Evolutionary conservation across 2,888 invertebrate species (phyloP), one percentile per base, ranked within the genome.

Genomic region (Lasius fuliginosus): DNA sequence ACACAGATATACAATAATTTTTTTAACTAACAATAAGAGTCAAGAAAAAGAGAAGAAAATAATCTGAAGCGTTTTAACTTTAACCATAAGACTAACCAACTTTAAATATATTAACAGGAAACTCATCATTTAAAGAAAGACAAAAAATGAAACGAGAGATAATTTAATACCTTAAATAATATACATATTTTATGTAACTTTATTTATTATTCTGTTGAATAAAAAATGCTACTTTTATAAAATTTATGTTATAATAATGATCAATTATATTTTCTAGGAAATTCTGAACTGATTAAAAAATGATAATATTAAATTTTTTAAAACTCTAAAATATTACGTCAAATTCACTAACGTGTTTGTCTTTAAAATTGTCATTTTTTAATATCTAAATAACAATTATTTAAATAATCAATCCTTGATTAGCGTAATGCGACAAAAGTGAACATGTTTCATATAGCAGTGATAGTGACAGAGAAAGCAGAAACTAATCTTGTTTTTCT

Each of bases 401-500:
- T 49, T 46, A 58, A 60, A 42, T 42, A 67, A 27, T 46, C 18
- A 46, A 46, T 46, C 27, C n/a, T 53, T 9, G 23, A 56, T 46
- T 53, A 49, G 9, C 6, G 33, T 27, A n/a, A 77, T 42, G n/a
- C 40, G 30, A n/a, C n/a, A n/a, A n/a, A n/a, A n/a, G n/a, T n/a
- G n/a, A 85, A 15, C 11, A 18, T 30, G 36, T 27, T 68, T 40
- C 1, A 12, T 23, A 18, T 15, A 75, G 23, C n/a, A 18, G 60
- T 49, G 27, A 46, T 9, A 6, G 15, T 6, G 33, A 40, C 27
- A 11, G 67, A 82, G 75, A 62, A 82, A 74, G 82, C 71, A 69
- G 27, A 68, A 75, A n/a, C 46, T 49, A 49, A 67, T 79, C 53
- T 75, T 60, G 58, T 73, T 74, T 65, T 75, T 49, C 23, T 49